Percentiles rank a stretch among this genome's conserved stretches.
Conservation (phyloP, 2,888 invertebrate species). For the Hoplodrina blanda region DNA sequence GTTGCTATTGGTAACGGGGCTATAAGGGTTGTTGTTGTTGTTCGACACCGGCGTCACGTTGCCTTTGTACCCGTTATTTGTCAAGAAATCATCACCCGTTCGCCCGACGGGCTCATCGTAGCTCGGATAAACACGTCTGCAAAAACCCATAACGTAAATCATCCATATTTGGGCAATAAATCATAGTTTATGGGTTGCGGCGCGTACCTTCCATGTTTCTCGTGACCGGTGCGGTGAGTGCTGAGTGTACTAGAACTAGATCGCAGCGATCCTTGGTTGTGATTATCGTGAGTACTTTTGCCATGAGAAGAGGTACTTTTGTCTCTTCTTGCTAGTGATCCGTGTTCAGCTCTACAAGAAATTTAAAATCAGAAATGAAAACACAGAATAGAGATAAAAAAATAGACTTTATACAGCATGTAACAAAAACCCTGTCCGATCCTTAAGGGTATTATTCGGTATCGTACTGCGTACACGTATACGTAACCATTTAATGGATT, state of each 20-base stretch:
- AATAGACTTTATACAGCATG: no score
- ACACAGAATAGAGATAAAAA: background rate
- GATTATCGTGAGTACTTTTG: slow-evolving; percentile 80
- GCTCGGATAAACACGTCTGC: slow-evolving; percentile 85
- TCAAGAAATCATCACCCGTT: slow-evolving; percentile 83
- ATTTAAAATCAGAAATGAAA: background rate
- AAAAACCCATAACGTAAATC: slow-evolving; percentile 68
- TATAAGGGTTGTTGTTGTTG: slow-evolving; percentile 88
- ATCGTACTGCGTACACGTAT: no score
- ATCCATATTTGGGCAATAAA: slow-evolving; percentile 60
- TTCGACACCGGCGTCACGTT: slow-evolving; percentile 81
- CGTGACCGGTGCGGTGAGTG: slow-evolving; percentile 61
- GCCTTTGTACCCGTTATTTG: slow-evolving; percentile 86
- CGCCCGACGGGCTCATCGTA: slow-evolving; percentile 82
- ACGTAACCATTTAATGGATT: no score
- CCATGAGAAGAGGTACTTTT: slow-evolving; percentile 81
- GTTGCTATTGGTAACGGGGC: slow-evolving; percentile 88
- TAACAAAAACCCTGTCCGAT: no score
- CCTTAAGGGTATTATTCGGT: no score
- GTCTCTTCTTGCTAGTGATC: slow-evolving; percentile 85
- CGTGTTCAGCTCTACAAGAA: slow-evolving; percentile 77
- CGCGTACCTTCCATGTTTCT: slow-evolving; percentile 62
- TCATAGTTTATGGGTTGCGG: slow-evolving; percentile 48
- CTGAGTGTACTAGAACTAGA: slow-evolving; percentile 91
- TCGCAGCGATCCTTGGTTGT: slow-evolving; percentile 90